phyloP scores from a whole-genome alignment of 2,797 vertebrate species.

The Monodelphis domestica region DNA sequence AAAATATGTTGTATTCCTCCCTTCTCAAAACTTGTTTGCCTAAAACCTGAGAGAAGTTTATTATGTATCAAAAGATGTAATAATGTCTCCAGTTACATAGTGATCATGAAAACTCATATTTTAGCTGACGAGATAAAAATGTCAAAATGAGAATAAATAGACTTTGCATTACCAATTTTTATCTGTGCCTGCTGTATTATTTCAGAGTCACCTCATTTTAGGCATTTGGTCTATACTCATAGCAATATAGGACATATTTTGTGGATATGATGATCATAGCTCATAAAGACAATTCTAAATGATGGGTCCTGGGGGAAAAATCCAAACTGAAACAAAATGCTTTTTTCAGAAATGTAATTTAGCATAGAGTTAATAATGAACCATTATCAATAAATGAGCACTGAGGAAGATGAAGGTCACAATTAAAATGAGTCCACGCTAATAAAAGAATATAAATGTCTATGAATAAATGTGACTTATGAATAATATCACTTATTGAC shows the following conservation, averaged over 20 bases:
- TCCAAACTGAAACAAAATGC: slow-evolving; percentile 22
- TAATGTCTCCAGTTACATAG: not conserved
- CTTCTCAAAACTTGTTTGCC: not conserved
- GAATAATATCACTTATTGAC: not conserved
- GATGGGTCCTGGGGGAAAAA: not conserved
- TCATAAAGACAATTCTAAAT: slow-evolving; percentile 3
- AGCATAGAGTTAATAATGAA: slow-evolving; percentile 7
- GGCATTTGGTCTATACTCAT: not conserved
- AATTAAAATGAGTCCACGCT: not conserved
- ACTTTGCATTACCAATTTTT: not conserved
- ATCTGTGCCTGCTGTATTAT: not conserved
- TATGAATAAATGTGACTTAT: not conserved
- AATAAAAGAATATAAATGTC: not conserved
- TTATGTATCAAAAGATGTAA: not conserved
- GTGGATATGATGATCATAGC: not conserved
- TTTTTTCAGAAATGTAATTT: slow-evolving; percentile 12
- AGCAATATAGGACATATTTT: slow-evolving; percentile 6
- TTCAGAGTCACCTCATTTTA: not conserved
- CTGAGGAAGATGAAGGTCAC: slow-evolving; percentile 6
- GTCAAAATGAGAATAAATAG: not conserved
- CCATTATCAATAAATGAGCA: slow-evolving; percentile 23
- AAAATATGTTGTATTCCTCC: not conserved
- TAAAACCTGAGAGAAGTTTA: not conserved
- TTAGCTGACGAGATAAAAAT: not conserved
- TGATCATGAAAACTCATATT: not conserved